Conservation (phyloP, 2,113 vertebrate genomes). For the Columba janthina region DNA sequence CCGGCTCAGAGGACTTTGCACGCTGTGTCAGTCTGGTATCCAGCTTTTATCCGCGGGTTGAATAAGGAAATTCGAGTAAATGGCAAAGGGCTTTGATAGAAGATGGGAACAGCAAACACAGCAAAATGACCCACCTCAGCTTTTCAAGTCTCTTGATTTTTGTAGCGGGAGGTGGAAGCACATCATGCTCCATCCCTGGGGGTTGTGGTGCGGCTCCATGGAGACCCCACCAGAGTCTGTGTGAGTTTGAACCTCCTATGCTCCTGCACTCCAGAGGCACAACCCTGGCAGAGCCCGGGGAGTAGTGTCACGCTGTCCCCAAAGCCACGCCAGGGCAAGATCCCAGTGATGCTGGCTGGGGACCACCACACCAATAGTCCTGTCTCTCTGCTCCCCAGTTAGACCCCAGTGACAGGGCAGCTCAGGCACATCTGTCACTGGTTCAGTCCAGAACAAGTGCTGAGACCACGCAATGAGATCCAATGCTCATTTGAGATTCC, state of each 20-base stretch:
- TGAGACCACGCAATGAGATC: neutral
- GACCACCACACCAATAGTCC: neutral
- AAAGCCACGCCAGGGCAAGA: neutral
- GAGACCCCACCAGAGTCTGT: neutral
- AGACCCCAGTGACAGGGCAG: neutral
- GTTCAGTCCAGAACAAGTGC: neutral
- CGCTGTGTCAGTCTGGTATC: constrained; percentile 16
- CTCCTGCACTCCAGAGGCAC: neutral
- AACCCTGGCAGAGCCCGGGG: neutral
- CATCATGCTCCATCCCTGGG: neutral
- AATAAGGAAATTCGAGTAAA: neutral
- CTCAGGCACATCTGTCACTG: accelerated
- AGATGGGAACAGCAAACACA: neutral
- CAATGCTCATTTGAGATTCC: neutral
- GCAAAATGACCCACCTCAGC: neutral
- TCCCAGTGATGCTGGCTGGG: neutral
- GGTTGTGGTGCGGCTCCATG: neutral
- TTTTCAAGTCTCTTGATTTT: neutral
- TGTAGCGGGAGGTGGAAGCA: neutral
- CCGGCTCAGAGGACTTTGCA: constrained; percentile 1
- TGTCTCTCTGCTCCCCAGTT: neutral
- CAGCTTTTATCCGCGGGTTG: neutral
- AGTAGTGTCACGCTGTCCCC: accelerated
- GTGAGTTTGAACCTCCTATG: accelerated
- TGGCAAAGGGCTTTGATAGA: neutral